Base-by-base conservation (phyloP, 2,888 invertebrate species). In the Rhingia campestris region DNA sequence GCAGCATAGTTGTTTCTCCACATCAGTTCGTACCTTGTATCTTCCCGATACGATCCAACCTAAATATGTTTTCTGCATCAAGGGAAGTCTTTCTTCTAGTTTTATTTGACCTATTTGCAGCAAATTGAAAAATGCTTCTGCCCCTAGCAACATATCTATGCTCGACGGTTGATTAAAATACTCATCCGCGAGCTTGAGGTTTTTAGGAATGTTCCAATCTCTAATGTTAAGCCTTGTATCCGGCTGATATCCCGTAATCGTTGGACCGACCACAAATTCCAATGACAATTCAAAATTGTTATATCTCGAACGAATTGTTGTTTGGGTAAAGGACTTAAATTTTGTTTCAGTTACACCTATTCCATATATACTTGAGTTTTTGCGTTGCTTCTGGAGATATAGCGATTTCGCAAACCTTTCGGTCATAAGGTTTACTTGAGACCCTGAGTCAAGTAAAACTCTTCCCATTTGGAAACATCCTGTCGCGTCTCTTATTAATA, bases 391-490 rank as follows among this genome's bases (percentile, higher is more conserved):
- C 6, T 14, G 12, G 4, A 69, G 45, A 43, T 47, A 33, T 4
- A 69, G 41, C 9, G 5, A n/a, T 0, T 41, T 41, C n/a, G 53
- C 35, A 7, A 54, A 54, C 9, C 66, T 41, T 41, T 41, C 41
- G 4, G 9, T 73, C 2, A 64, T 81, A 9, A 84, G 67, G n/a
- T 85, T 77, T 3, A 66, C 59, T 56, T 82, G 72, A 1, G 74
- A 79, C 39, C 86, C 82, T 2, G 81, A 86, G 32, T 80, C 79
- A 10, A 86, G 43, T 6, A 86, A 37, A 70, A 77, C 4, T n/a
- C n/a, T n/a, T n/a, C n/a, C n/a, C n/a, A n/a, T n/a, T n/a, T n/a
- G n/a, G n/a, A n/a, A n/a, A n/a, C 32, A 33, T n/a, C 75, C 80
- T 22, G 63, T 35, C 7, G 59, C 39, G 45, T 86, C 70, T 3